phyloP scores from a whole-genome alignment of 2,888 invertebrate genomes.

The Hirtodrosophila alboralis region DNA sequence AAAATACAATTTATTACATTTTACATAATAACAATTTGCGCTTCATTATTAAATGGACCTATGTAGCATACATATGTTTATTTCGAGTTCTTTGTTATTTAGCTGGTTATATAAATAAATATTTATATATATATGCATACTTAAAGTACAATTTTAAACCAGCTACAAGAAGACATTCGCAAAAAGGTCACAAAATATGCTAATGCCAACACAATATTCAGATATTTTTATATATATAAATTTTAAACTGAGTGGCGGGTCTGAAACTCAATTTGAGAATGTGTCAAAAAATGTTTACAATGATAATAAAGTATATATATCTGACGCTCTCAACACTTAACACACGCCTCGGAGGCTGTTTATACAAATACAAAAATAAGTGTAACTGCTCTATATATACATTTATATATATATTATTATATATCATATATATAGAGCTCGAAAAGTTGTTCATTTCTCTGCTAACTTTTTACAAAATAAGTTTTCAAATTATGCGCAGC shows the following conservation, averaged over 20 bases:
- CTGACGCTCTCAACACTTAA: constrained; percentile 7
- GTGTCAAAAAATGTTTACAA: constrained; percentile 11
- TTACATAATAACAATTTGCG: constrained; percentile 71
- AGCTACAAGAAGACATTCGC: constrained; percentile 21
- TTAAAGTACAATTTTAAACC: constrained; percentile 21
- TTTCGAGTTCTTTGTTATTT: constrained; percentile 24
- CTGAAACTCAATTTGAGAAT: constrained; percentile 30
- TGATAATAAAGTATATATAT: constrained; percentile 13
- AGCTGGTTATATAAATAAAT: constrained; percentile 22
- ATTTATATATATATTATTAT: constrained; percentile 3
- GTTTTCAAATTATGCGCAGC: constrained; percentile 3
- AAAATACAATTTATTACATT: constrained; percentile 46
- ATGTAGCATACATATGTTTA: constrained; percentile 1
- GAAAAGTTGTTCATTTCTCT: background rate
- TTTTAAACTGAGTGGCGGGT: constrained; percentile 25
- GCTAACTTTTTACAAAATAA: constrained; percentile 43
- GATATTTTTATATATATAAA: constrained; percentile 10
- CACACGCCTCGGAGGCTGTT: constrained; percentile 26
- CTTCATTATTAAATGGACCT: constrained; percentile 48
- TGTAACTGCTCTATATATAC: background rate
- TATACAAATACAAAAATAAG: background rate
- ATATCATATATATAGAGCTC: constrained; percentile 2
- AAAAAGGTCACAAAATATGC: constrained; percentile 12
- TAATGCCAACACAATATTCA: constrained; percentile 24
- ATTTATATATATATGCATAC: constrained; percentile 15